A percentile compares a stretch with the other conserved stretches of the same genome.
These are phyloP conservation scores for Psilopogon haemacephalus DNA, from an alignment of 2,113 vertebrate genomes.

Conservation along the genomic window DNA sequence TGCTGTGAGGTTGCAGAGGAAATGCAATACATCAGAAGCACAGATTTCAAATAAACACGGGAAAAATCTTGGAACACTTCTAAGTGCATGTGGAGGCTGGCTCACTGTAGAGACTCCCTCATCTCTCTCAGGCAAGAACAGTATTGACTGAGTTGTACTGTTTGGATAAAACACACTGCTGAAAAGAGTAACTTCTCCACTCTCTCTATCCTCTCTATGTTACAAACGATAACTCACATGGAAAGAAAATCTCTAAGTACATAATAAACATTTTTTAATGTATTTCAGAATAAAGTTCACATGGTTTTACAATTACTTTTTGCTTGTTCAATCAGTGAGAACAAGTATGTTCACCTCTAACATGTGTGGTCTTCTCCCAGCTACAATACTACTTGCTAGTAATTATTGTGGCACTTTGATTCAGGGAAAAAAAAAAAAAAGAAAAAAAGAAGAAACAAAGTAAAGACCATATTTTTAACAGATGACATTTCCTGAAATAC, in stretches of 20 bases:
- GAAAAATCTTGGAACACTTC: neutral
- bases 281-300: conserved; percentile 18
- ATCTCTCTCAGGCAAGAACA: neutral
- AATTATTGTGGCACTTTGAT: neutral
- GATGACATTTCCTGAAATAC: neutral
- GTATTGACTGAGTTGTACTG: neutral
- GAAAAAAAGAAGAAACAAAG: neutral
- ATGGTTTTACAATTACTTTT: conserved; percentile 43
- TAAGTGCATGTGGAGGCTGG: neutral
- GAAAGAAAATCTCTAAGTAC: conserved; percentile 17
- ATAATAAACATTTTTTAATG: conserved; percentile 29
- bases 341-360: conserved; percentile 19
- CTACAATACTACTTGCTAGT: neutral
- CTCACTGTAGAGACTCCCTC: neutral
- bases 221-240: neutral
- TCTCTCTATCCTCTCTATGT: neutral
- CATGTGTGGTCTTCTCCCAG: neutral
- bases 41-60: neutral
- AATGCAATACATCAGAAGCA: neutral
- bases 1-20: fast-evolving
- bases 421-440: neutral
- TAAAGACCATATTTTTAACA: neutral
- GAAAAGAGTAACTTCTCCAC: neutral
- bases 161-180: neutral
- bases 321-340: neutral